A percentile compares a stretch with the other conserved stretches of the same genome.
These are phyloP conservation scores for Phodopus roborovskii DNA, from an alignment of 2,113 vertebrate species.

Conservation along the genomic window DNA sequence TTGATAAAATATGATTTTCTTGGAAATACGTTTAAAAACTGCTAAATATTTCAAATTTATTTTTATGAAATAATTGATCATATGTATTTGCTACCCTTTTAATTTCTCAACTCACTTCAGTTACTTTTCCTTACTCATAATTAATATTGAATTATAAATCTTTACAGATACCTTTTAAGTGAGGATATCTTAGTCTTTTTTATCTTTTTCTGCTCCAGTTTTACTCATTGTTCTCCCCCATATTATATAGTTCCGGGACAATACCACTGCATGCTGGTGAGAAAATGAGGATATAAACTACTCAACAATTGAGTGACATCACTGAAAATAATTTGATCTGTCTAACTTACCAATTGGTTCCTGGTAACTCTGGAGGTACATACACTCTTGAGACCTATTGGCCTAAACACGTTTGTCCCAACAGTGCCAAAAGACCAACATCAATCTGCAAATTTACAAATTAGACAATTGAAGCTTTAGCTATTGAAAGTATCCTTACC, in stretches of 20 bases:
- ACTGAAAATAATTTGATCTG: background rate
- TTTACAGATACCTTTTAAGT: background rate
- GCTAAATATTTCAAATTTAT: conserved; percentile 6
- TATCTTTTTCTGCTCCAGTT: background rate
- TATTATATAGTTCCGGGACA: background rate
- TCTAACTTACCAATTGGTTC: background rate
- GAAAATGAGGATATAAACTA: background rate
- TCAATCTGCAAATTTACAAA: background rate
- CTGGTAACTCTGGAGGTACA: background rate
- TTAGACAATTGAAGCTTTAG: background rate
- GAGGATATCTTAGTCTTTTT: background rate
- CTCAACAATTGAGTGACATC: background rate
- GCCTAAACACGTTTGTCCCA: background rate
- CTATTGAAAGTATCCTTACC: background rate
- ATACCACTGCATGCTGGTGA: background rate
- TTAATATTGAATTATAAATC: background rate
- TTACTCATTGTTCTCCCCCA: background rate
- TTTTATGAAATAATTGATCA: background rate
- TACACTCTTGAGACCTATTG: background rate
- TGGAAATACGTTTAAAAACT: background rate
- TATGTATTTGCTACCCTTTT: background rate
- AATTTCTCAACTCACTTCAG: background rate
- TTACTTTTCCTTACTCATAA: background rate
- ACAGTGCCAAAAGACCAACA: background rate
- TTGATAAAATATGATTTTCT: background rate